These are phyloP conservation scores for Botrylloides violaceus DNA, from an alignment of 23 tunicate species.

Conservation along the genomic window DNA sequence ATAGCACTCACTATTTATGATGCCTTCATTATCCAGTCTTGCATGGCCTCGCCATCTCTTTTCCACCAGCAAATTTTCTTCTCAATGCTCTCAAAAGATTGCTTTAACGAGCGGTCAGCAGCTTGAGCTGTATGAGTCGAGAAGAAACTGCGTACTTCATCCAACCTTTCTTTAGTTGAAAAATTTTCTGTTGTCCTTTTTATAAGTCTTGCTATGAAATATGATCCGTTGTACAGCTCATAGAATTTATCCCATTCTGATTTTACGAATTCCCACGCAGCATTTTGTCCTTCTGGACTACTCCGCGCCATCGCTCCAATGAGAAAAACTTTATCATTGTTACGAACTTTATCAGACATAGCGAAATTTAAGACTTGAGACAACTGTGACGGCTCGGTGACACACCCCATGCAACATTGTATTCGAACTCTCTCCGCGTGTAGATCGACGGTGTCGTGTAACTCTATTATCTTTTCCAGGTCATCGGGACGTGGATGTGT, in stretches of 20 bases:
- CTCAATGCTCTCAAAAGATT: constrained; percentile 78
- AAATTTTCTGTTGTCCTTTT: constrained; percentile 84
- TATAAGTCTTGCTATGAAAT: constrained; percentile 65
- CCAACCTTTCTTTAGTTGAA: constrained; percentile 43
- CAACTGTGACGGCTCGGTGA: constrained; percentile 43
- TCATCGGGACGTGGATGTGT: constrained; percentile 48
- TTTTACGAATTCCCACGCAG: constrained; percentile 76
- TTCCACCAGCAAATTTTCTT: constrained; percentile 79
- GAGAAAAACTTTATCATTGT: constrained; percentile 67
- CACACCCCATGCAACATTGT: constrained; percentile 64
- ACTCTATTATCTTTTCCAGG: constrained; percentile 61
- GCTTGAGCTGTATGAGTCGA: constrained; percentile 59
- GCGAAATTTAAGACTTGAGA: constrained; percentile 82
- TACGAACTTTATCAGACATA: constrained; percentile 89
- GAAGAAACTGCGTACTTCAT: constrained; percentile 76
- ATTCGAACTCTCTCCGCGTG: constrained; percentile 82
- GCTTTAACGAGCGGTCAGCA: constrained; percentile 88
- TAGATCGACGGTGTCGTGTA: constrained; percentile 60
- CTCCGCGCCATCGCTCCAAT: constrained; percentile 54
- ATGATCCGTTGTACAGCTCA: constrained; percentile 81
- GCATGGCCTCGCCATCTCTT: constrained; percentile 70
- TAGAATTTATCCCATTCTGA: constrained; percentile 68
- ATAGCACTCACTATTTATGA: no score
- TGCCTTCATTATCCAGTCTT: no score
- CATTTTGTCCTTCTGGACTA: constrained; percentile 50